A percentile compares a stretch with the other conserved stretches of the same genome.
phyloP scores from a whole-genome alignment of 2,113 vertebrate species.

The Cariama cristata region DNA sequence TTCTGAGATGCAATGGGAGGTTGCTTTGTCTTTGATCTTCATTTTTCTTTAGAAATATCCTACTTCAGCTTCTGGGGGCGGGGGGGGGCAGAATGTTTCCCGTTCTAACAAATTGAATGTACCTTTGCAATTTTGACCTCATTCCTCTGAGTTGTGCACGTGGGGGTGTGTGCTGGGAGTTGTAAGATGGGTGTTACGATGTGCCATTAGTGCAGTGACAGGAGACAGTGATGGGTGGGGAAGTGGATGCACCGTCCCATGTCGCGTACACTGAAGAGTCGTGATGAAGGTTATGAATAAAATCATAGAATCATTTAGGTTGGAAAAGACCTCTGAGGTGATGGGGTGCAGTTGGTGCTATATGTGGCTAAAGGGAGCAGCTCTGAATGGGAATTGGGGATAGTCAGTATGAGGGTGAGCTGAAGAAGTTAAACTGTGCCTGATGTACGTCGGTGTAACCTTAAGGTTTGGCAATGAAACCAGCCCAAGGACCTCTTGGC shows the following conservation, averaged over 20 bases:
- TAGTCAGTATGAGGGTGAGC: not conserved
- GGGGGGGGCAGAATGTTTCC: not conserved
- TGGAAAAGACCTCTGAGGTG: not conserved
- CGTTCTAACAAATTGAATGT: not conserved
- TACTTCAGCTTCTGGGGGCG: not conserved
- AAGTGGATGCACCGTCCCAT: rapidly evolving
- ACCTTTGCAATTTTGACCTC: not conserved
- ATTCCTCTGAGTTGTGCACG: not conserved
- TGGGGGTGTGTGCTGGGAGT: not conserved
- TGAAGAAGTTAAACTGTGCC: not conserved
- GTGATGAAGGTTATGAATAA: not conserved
- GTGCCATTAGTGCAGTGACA: not conserved
- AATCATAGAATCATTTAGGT: not conserved
- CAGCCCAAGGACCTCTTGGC: not conserved
- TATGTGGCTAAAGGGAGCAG: not conserved
- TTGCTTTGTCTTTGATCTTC: constrained; percentile 15
- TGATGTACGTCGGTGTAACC: not conserved
- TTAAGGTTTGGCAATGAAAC: not conserved
- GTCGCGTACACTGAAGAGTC: rapidly evolving
- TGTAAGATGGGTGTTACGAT: not conserved
- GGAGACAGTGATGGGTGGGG: not conserved
- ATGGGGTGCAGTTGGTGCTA: not conserved
- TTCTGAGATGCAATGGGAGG: not conserved
- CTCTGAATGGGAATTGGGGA: not conserved
- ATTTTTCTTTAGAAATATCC: not conserved